Conservation (phyloP, 2,113 vertebrate genomes). For the Phaethornis superciliosus region DNA sequence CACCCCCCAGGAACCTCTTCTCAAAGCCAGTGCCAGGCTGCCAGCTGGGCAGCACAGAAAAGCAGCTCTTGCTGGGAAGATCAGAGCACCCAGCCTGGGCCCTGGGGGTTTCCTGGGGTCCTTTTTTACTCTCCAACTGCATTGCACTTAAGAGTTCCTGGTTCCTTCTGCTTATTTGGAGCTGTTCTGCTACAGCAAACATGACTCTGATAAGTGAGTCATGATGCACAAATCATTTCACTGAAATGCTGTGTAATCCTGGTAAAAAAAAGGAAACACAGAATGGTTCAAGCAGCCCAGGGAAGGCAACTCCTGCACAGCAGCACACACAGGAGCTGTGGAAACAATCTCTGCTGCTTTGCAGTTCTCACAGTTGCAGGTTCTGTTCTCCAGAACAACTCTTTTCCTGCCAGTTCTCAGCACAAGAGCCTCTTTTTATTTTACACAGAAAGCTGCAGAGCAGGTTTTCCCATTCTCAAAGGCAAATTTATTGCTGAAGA, state of each 20-base stretch:
- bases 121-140: background rate
- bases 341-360: background rate
- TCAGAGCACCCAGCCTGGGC: too few relatives aligned
- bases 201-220: background rate
- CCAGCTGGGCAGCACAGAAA: background rate
- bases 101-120: background rate
- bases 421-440: background rate
- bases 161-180: background rate
- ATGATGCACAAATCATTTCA: rapidly evolving
- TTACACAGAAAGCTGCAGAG: background rate
- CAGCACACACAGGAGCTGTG: background rate
- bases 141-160: rapidly evolving
- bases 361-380: background rate
- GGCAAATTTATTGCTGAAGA: background rate
- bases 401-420: background rate
- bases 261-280: background rate
- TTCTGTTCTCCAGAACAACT: background rate
- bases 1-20: background rate
- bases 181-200: background rate
- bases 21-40: background rate
- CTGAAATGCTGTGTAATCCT: background rate
- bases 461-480: background rate
- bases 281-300: background rate
- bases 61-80: background rate
- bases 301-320: background rate